A percentile compares a stretch with the other conserved stretches of the same genome.
These are phyloP conservation scores for Isurus oxyrinchus DNA, from an alignment of 2,113 vertebrate genomes.

Conservation along the genomic window DNA sequence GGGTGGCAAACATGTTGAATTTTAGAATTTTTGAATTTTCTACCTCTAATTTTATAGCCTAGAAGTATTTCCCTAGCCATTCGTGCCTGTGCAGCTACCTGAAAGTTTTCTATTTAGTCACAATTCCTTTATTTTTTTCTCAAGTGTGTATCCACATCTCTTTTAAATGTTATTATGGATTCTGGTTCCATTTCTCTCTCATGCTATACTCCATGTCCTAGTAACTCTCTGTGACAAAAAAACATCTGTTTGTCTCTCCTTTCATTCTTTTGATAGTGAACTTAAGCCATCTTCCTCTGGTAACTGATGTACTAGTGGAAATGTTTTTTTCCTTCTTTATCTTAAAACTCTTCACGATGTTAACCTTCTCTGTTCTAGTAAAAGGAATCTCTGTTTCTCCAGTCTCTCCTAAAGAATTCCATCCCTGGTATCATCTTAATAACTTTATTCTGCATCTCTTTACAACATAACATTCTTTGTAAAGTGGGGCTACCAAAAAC, in stretches of 20 bases:
- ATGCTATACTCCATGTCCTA: neutral
- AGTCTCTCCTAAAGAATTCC: neutral
- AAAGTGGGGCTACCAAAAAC: neutral
- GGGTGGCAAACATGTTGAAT: neutral
- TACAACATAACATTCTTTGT: neutral
- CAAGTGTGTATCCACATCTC: too few species aligned
- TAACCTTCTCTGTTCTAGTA: neutral
- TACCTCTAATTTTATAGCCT: too few species aligned
- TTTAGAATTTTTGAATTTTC: neutral
- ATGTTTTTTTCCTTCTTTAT: too few species aligned
- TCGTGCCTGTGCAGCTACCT: too few species aligned
- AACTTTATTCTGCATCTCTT: neutral
- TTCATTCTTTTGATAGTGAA: too few species aligned
- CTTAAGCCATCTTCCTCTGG: too few species aligned
- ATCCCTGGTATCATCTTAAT: neutral
- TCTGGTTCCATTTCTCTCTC: neutral
- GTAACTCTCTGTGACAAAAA: neutral
- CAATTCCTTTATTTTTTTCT: neutral
- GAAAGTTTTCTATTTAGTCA: too few species aligned
- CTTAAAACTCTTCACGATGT: neutral
- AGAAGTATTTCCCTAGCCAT: neutral
- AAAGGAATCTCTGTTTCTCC: neutral
- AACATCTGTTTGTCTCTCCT: neutral
- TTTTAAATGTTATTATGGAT: too few species aligned
- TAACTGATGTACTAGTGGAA: too few species aligned